Evolutionary conservation across 2,113 vertebrate species (phyloP), one percentile per base, ranked within the genome.

Genomic region (Genyomyrus donnyi): DNA sequence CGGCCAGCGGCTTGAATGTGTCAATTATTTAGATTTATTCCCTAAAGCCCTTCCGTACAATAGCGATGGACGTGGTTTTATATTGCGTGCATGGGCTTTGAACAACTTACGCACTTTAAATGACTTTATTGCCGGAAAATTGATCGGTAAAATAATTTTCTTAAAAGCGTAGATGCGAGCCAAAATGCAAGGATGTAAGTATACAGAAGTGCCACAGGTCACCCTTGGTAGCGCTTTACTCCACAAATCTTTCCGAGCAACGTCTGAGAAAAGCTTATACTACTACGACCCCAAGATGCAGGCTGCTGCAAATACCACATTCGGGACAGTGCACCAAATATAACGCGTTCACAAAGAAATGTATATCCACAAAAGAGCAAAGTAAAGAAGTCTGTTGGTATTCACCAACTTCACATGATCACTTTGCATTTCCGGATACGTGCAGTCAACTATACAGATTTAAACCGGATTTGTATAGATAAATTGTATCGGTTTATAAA

Each of bases 241-340:
- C 2, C 27, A 66, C n/a, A 42, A 45, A 35, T 24, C 31, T 56
- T 58, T 88, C 7, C 35, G 46, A 85, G 77, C 77, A 15, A 24
- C 35, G 24, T 56, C 62, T 70, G 50, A 49, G 90, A 35, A 90
- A 92, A 91, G 80, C 92, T 91, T 90, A 91, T 92, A 90, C 92
- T 91, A 93, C 90, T 91, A 93, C 93, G 93, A 93, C 92, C 91
- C 93, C 93, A 93, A 93, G 91, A 93, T 93, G 92, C 90, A 91
- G 92, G 91, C 91, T 91, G 88, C 89, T 91, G 93, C 92, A 93
- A 92, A 93, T 92, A 66, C 93, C 92, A 77, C 87, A 85, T 52
- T 90, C 85, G 89, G 90, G 91, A 89, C 90, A 90, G 86, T 87
- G 92, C 89, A 87, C 50, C 70, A 70, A 84, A 80, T 31, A 83